Evolutionary conservation across 2,888 invertebrate species (phyloP).

Genomic region (Gortyna flavago): DNA sequence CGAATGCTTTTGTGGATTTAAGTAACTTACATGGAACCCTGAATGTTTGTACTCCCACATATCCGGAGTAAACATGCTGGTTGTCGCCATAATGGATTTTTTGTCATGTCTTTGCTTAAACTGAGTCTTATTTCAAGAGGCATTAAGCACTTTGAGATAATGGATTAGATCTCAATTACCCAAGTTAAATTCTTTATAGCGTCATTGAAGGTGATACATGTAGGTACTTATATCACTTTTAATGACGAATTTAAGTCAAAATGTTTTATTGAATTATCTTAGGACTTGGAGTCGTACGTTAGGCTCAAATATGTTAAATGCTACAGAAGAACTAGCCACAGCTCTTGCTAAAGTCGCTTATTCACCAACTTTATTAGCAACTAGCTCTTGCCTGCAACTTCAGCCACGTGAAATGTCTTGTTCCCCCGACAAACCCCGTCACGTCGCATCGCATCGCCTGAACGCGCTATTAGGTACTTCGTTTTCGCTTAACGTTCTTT

Average conservation of each 20-base stretch:
- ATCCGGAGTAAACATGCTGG: constrained; percentile 72
- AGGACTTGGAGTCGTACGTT: neutral
- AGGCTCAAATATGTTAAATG: neutral
- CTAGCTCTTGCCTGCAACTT: too few species aligned
- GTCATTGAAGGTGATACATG: neutral
- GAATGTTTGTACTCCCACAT: constrained; percentile 75
- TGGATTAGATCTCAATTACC: neutral
- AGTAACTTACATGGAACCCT: constrained; percentile 83
- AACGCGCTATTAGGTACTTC: too few species aligned
- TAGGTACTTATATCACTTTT: neutral
- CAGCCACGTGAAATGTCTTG: too few species aligned
- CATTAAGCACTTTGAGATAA: too few species aligned
- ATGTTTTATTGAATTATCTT: neutral
- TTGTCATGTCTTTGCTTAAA: neutral
- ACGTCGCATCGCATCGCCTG: too few species aligned
- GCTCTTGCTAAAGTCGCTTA: neutral
- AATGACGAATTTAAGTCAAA: neutral
- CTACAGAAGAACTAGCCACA: neutral
- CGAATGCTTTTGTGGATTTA: constrained; percentile 74
- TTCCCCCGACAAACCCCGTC: too few species aligned
- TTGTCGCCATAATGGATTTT: constrained; percentile 16
- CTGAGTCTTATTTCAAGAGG: neutral
- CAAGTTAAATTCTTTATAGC: neutral
- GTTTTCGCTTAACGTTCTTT: too few species aligned
- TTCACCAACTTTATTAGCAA: neutral